Conservation (phyloP, 2,113 vertebrate species). For the Puffinus mauretanicus region DNA sequence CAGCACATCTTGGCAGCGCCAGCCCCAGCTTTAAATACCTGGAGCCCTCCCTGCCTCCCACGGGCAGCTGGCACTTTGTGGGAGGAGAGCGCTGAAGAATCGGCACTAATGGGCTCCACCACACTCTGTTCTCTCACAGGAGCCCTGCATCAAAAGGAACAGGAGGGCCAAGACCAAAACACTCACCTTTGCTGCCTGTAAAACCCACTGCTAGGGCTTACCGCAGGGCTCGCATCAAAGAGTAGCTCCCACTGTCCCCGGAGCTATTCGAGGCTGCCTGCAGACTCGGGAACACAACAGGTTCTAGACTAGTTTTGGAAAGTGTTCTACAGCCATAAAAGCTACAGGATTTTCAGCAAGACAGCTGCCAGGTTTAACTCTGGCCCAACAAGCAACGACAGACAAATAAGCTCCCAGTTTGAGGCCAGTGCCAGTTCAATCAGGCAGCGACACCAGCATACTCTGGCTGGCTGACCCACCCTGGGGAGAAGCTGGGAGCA, state of each 20-base stretch:
- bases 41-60: neutral
- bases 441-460: accelerated
- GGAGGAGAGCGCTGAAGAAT: neutral
- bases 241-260: neutral
- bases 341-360: accelerated
- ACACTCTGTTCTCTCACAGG: neutral
- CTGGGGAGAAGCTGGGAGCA: neutral
- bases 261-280: neutral
- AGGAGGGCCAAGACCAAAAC: neutral
- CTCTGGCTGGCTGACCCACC: neutral
- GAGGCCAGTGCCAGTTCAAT: neutral
- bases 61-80: accelerated
- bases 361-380: neutral
- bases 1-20: neutral
- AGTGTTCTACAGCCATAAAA: neutral
- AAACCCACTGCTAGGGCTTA: neutral
- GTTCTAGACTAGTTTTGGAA: neutral
- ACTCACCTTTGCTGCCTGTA: neutral
- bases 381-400: accelerated
- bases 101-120: accelerated
- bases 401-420: accelerated
- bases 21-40: neutral
- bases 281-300: neutral
- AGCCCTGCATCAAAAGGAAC: neutral
- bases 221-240: neutral